Evolutionary conservation across 2,888 invertebrate species (phyloP), one percentile per base, ranked within the genome.

Genomic region (Heliconius erato): DNA sequence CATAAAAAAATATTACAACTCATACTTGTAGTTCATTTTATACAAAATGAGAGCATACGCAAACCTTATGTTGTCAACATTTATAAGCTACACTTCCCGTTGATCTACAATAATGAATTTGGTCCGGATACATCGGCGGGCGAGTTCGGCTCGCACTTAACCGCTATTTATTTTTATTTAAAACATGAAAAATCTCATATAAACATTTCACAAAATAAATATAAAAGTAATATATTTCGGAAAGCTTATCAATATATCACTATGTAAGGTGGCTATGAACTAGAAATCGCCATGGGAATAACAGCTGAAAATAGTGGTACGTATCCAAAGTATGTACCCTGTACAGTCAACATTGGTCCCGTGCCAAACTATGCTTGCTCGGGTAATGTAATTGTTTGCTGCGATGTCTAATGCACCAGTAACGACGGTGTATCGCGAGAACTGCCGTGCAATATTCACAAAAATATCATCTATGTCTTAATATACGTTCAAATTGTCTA

Each of bases 321-420:
- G 89, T 91, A 90, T 91, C 91, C 89, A 91, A 92, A 91, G 92
- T 92, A 90, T 91, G 87, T 90, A 44, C 49, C 28, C 28, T 23
- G 44, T 44, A 32, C 89, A 89, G 90, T 89, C 88, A 88, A 88
- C 89, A 89, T 93, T 95, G 94, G 94, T 94, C 84, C 88, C 84
- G 91, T 91, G 95, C 95, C 95, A 95, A 95, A 93, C 91, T 91
- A 91, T 91, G 91, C 91, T 90, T 91, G 92, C 85, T 78, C 89
- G 82, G 71, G 91, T 92, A 93, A 93, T 93, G 92, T 89, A 89
- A 84, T 85, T 85, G 85, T 86, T 85, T 84, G 84, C 76, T 77
- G 82, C 82, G 82, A 85, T 76, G 83, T 84, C 85, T 86, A 85
- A 86, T 85, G 82, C 81, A 83, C 82, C 79, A 77, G 81, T 82